These are phyloP conservation scores for Neomicropteryx cornuta DNA, from an alignment of 1,140 invertebrate species.

Conservation along the genomic window DNA sequence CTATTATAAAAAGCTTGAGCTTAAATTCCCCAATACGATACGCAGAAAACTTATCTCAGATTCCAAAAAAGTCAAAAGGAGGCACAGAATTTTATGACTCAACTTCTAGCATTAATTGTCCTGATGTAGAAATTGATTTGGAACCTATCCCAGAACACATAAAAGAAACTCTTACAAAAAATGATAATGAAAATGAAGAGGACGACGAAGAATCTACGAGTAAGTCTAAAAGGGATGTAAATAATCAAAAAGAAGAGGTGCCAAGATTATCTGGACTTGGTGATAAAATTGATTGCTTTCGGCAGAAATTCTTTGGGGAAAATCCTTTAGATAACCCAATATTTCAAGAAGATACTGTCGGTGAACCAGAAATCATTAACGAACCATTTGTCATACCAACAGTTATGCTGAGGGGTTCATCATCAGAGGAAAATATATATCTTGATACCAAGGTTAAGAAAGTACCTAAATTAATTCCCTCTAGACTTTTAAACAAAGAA, in stretches of 20 bases:
- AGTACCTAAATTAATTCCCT: background rate
- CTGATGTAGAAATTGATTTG: conserved; percentile 37
- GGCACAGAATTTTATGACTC: conserved; percentile 50
- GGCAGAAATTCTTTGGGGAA: conserved; percentile 58
- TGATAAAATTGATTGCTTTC: conserved; percentile 63
- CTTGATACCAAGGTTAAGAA: background rate
- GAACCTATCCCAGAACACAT: conserved; percentile 41
- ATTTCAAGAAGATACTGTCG: conserved; percentile 47
- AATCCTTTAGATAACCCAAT: conserved; percentile 65
- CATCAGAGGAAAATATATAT: conserved; percentile 8
- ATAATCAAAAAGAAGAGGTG: conserved; percentile 19
- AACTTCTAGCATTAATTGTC: conserved; percentile 30
- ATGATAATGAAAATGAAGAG: conserved; percentile 20
- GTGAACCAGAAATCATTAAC: conserved; percentile 25
- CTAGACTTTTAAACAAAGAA: background rate
- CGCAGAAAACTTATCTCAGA: conserved; percentile 41
- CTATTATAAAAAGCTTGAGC: conserved; percentile 23
- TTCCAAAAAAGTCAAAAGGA: conserved; percentile 42
- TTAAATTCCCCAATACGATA: conserved; percentile 46
- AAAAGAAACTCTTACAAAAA: conserved; percentile 27
- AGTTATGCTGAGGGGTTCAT: conserved; percentile 14
- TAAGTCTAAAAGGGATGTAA: conserved; percentile 3
- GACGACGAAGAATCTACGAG: conserved; percentile 11
- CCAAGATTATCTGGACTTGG: conserved; percentile 43
- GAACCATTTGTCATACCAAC: conserved; percentile 9